phyloP scores from a whole-genome alignment of 2,888 invertebrate species.

The Halictus ligatus region DNA sequence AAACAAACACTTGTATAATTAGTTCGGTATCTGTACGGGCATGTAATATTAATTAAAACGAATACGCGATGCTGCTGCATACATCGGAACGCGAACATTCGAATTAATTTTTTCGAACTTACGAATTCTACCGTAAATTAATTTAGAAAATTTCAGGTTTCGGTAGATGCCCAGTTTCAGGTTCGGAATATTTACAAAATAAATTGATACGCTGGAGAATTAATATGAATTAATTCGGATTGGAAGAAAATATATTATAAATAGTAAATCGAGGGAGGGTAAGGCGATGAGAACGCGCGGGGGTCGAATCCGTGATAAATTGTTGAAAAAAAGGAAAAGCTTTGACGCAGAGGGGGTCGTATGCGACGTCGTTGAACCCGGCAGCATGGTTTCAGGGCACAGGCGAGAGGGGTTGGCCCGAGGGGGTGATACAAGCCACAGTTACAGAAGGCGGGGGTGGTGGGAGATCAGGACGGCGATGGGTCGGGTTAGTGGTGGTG shows the following conservation, averaged over 20 bases:
- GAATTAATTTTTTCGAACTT: background rate
- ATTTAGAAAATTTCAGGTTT: too few relatives aligned
- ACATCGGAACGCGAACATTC: background rate
- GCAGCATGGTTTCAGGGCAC: slow-evolving; percentile 48
- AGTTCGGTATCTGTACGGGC: background rate
- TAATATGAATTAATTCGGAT: background rate
- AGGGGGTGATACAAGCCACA: slow-evolving; percentile 61
- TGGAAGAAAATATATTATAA: background rate
- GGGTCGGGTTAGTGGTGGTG: slow-evolving; percentile 71
- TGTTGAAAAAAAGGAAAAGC: slow-evolving; percentile 73
- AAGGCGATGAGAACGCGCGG: slow-evolving; percentile 78
- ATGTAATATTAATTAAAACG: background rate
- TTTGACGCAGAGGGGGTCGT: slow-evolving; percentile 46
- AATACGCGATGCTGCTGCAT: background rate
- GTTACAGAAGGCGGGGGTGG: slow-evolving; percentile 53
- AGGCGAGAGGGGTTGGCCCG: slow-evolving; percentile 56
- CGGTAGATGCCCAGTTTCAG: too few relatives aligned
- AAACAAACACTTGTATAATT: background rate
- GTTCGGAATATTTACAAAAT: too few relatives aligned
- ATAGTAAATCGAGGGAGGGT: slow-evolving; percentile 59
- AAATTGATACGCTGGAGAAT: too few relatives aligned
- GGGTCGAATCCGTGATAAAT: slow-evolving; percentile 82
- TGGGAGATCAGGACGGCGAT: slow-evolving; percentile 66
- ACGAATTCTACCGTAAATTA: background rate
- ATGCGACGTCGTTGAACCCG: slow-evolving; percentile 53